A percentile compares a stretch with the other conserved stretches of the same genome.
Conservation (phyloP, 2,888 invertebrate species). For the Apodemia zela region DNA sequence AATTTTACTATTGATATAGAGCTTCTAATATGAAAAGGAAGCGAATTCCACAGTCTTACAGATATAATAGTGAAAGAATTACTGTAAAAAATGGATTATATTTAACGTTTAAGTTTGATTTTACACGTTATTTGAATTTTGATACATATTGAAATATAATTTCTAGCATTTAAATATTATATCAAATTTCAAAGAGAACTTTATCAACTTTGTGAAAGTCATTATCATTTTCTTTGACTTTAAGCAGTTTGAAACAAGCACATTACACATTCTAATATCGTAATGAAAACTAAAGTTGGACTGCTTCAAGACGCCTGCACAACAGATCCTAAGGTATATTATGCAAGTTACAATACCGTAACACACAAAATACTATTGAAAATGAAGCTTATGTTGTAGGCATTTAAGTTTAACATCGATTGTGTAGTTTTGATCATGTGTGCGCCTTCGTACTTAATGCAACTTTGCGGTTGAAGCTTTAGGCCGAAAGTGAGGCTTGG, state of each 20-base stretch:
- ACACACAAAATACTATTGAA: not conserved
- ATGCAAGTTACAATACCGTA: slow-evolving; percentile 31
- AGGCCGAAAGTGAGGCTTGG: slow-evolving; percentile 29
- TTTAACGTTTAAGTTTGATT: too few relatives aligned
- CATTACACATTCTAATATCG: slow-evolving; percentile 36
- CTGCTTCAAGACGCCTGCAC: slow-evolving; percentile 35
- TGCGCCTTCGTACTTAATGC: slow-evolving; percentile 24
- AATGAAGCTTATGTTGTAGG: not conserved
- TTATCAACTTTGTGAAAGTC: not conserved
- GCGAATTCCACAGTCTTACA: too few relatives aligned
- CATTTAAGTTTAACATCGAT: slow-evolving; percentile 5
- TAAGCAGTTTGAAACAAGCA: slow-evolving; percentile 24
- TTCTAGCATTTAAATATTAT: too few relatives aligned
- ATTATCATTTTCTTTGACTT: slow-evolving; percentile 12
- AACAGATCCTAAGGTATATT: slow-evolving; percentile 37
- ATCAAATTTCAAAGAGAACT: too few relatives aligned
- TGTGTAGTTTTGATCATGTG: slow-evolving; percentile 8
- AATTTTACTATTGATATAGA: too few relatives aligned
- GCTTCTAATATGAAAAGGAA: too few relatives aligned
- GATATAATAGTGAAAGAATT: too few relatives aligned
- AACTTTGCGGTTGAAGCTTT: slow-evolving; percentile 33
- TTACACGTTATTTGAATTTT: too few relatives aligned
- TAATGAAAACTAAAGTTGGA: slow-evolving; percentile 40
- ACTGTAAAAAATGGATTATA: too few relatives aligned
- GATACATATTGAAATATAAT: too few relatives aligned